Evolutionary conservation across 2,888 invertebrate genomes (phyloP).

Genomic region (Trichopria drosophilae): DNA sequence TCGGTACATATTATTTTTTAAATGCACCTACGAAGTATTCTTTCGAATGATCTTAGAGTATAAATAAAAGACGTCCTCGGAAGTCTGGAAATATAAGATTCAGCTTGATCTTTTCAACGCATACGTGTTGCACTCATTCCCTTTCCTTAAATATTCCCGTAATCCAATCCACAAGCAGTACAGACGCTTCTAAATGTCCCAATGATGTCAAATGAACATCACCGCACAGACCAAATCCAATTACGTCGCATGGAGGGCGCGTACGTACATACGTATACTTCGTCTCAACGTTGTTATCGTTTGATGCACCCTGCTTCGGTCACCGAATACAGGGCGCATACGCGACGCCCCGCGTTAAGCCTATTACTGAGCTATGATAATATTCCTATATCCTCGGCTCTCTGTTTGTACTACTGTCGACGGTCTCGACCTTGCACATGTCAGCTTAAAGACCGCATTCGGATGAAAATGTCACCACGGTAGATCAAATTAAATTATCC

Average conservation of each 20-base stretch:
- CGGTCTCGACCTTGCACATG: slow-evolving; percentile 37
- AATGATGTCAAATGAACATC: slow-evolving; percentile 57
- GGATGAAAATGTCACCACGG: slow-evolving; percentile 33
- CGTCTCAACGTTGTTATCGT: slow-evolving; percentile 36
- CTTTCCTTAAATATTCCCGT: slow-evolving; percentile 45
- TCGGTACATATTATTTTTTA: too few species aligned
- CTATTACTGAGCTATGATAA: slow-evolving; percentile 53
- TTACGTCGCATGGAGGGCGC: slow-evolving; percentile 39
- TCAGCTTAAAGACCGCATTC: slow-evolving; percentile 33
- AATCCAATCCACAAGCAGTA: slow-evolving; percentile 42
- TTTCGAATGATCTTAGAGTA: too few species aligned
- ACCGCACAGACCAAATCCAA: slow-evolving; percentile 52
- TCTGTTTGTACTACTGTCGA: slow-evolving; percentile 40
- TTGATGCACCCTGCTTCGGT: slow-evolving; percentile 34
- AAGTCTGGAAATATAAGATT: too few species aligned
- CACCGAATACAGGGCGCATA: slow-evolving; percentile 16
- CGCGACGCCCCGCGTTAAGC: slow-evolving; percentile 42
- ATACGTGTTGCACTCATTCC: slow-evolving; percentile 24
- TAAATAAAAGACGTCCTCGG: too few species aligned
- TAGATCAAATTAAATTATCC: slow-evolving; percentile 21
- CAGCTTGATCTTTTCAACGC: too few species aligned
- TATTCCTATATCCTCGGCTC: slow-evolving; percentile 44
- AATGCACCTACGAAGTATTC: too few species aligned
- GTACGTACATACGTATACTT: slow-evolving; percentile 6
- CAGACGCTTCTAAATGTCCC: slow-evolving; percentile 46